These are phyloP conservation scores for Gnathonemus longibarbis DNA, from an alignment of 2,113 vertebrate species.

Conservation along the genomic window DNA sequence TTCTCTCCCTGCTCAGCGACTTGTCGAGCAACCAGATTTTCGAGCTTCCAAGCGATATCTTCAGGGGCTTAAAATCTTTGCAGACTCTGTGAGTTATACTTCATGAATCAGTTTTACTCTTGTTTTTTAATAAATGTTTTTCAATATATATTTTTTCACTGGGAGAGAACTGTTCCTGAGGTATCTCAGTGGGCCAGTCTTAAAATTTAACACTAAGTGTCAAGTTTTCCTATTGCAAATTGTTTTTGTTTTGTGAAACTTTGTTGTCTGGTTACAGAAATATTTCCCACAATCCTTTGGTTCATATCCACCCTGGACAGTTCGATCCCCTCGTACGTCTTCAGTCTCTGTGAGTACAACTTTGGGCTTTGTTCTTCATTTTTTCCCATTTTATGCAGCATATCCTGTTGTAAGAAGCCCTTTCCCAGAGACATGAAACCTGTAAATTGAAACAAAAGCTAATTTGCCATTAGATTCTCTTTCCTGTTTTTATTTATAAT, in stretches of 20 bases:
- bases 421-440: not conserved
- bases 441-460: not conserved
- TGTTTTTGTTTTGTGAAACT: not conserved
- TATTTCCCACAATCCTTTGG: conserved; percentile 66
- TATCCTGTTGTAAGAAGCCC: not conserved
- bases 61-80: conserved; percentile 60
- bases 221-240: not conserved
- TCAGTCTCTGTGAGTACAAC: conserved; percentile 67
- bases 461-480: not conserved
- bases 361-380: not conserved
- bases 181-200: not conserved
- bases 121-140: not conserved
- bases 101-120: not conserved
- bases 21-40: conserved; percentile 62
- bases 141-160: not conserved
- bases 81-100: conserved; percentile 63
- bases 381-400: not conserved
- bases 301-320: conserved; percentile 53
- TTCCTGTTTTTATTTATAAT: not conserved
- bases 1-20: conserved; percentile 46
- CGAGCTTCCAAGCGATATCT: conserved; percentile 54
- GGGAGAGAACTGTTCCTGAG: conserved; percentile 10
- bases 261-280: conserved; percentile 58
- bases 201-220: not conserved
- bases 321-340: conserved; percentile 62